phyloP scores from a whole-genome alignment of 2,797 vertebrate species.

The Oreonectes daqikongensis region DNA sequence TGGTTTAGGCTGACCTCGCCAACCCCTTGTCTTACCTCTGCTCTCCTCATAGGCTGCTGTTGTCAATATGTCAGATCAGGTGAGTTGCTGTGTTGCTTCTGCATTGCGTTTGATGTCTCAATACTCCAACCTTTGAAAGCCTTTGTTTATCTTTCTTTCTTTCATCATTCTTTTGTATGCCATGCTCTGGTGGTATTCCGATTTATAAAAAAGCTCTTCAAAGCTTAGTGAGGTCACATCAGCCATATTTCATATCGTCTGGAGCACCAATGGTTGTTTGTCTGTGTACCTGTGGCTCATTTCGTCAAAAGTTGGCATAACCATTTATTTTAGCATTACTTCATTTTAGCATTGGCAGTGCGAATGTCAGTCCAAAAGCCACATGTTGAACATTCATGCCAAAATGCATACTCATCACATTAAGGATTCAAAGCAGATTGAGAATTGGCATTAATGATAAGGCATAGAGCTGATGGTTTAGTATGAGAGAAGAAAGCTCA shows the following conservation, averaged over 20 bases:
- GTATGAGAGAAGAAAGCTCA: too few relatives aligned
- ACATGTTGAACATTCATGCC: constrained; percentile 6
- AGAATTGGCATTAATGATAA: constrained; percentile 7
- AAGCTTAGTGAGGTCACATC: constrained; percentile 11
- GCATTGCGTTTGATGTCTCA: constrained; percentile 53
- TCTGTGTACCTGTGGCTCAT: neutral
- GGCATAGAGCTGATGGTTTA: too few relatives aligned
- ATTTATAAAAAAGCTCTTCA: constrained; percentile 41
- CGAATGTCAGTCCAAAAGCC: neutral
- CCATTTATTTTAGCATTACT: neutral
- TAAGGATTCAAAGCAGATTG: neutral
- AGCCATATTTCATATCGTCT: constrained; percentile 23
- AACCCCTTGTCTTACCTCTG: constrained; percentile 37
- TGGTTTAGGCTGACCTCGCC: constrained; percentile 67
- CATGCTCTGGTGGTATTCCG: constrained; percentile 29
- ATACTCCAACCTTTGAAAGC: constrained; percentile 43
- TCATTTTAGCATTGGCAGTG: neutral
- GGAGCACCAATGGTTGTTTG: neutral
- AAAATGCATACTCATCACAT: constrained; percentile 19
- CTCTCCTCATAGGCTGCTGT: constrained; percentile 34
- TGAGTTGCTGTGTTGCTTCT: constrained; percentile 40
- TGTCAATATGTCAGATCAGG: constrained; percentile 56
- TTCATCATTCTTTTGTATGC: constrained; percentile 48
- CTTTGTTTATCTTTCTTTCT: constrained; percentile 53
- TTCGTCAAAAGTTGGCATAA: neutral